Conservation (phyloP, 2,797 vertebrate genomes). For the Manis pentadactyla region DNA sequence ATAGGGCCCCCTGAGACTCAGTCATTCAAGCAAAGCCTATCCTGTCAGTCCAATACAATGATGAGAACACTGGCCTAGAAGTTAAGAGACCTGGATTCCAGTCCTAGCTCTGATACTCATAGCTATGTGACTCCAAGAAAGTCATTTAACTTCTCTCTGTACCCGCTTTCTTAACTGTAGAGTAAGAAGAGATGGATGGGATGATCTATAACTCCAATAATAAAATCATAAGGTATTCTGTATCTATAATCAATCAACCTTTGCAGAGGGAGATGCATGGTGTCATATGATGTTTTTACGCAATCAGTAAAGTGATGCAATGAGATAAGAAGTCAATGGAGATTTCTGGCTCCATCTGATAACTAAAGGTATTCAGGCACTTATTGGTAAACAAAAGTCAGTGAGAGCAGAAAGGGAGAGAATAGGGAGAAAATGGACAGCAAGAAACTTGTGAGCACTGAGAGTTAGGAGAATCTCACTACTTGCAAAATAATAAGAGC, state of each 20-base stretch:
- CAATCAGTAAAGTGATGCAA: neutral
- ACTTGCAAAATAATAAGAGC: neutral
- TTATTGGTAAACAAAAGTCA: neutral
- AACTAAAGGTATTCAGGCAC: neutral
- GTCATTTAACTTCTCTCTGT: neutral
- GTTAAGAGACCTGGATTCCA: conserved; percentile 6
- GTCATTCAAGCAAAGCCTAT: neutral
- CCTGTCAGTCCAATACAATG: neutral
- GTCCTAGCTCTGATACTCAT: neutral
- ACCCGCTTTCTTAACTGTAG: conserved; percentile 29
- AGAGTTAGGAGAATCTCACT: conserved; percentile 29
- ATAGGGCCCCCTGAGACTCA: neutral
- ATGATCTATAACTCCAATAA: neutral
- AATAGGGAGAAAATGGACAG: neutral
- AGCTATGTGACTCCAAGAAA: neutral
- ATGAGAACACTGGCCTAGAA: neutral
- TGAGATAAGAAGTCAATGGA: conserved; percentile 23
- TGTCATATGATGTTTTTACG: neutral
- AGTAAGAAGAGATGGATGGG: neutral
- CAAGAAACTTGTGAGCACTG: neutral
- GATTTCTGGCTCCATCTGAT: neutral
- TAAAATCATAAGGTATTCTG: conserved; percentile 10
- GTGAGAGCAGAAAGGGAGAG: neutral
- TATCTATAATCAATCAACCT: neutral
- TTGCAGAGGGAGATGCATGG: neutral